phyloP scores from a whole-genome alignment of 1,140 invertebrate species.

The Trypoxylus dichotomus region DNA sequence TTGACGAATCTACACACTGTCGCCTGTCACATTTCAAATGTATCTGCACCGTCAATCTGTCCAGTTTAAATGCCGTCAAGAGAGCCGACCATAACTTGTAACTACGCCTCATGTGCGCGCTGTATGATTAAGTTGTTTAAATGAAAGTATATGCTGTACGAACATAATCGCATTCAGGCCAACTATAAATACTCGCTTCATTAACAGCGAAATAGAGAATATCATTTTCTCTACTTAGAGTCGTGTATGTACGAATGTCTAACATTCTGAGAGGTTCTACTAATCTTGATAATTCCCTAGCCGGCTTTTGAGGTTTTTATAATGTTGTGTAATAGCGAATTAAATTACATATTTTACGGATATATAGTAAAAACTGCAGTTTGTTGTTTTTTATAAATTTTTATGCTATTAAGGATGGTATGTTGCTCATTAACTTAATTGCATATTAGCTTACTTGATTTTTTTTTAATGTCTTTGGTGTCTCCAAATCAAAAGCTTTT shows the following conservation, averaged over 20 bases:
- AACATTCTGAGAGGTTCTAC: too few species aligned
- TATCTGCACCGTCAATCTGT: constrained; percentile 42
- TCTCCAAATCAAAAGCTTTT: too few species aligned
- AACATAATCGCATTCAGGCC: neutral
- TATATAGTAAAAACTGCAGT: too few species aligned
- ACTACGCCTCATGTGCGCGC: constrained; percentile 11
- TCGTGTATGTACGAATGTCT: neutral
- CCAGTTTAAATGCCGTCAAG: constrained; percentile 27
- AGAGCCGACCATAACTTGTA: constrained; percentile 33
- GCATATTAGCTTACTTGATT: too few species aligned
- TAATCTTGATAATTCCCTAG: too few species aligned
- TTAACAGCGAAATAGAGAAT: neutral
- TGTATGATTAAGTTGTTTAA: constrained; percentile 23
- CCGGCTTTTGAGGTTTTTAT: too few species aligned
- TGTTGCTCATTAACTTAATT: too few species aligned
- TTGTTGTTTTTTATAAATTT: too few species aligned
- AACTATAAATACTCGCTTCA: constrained; percentile 4
- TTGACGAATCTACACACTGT: constrained; percentile 41
- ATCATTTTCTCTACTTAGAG: neutral
- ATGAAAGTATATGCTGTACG: neutral
- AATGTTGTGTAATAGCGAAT: too few species aligned
- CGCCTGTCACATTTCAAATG: constrained; percentile 43
- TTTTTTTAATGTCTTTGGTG: too few species aligned
- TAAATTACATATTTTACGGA: too few species aligned
- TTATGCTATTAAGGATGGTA: too few species aligned